Conservation (phyloP, 30 jellyfish, hydroid and myxozoan genomes). For the Rhopilema esculentum region DNA sequence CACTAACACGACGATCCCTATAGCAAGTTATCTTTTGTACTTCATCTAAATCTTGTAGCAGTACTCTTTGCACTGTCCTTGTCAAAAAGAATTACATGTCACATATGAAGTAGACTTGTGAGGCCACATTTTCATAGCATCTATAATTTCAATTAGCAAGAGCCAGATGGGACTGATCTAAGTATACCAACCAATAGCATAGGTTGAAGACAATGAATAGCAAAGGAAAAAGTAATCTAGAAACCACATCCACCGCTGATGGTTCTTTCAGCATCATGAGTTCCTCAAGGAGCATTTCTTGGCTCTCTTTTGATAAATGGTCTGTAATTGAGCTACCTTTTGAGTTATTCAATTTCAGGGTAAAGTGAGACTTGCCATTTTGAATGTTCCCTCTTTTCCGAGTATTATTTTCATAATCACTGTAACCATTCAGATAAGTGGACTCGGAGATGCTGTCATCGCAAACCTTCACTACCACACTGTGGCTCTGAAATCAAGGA, state of each 20-base stretch:
- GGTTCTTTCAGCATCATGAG: slow-evolving; percentile 67
- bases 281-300: slow-evolving; percentile 68
- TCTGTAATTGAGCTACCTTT: slow-evolving; percentile 23
- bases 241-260: slow-evolving; percentile 53
- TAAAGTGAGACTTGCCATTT: slow-evolving; percentile 20
- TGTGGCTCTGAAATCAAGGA: slow-evolving; percentile 43
- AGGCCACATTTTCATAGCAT: neutral
- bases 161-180: slow-evolving; percentile 44
- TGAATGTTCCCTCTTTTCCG: slow-evolving; percentile 30
- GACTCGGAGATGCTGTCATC: slow-evolving; percentile 46
- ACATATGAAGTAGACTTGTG: neutral
- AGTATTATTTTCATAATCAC: slow-evolving; percentile 7
- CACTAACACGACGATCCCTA: neutral
- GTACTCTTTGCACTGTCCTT: neutral
- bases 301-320: slow-evolving; percentile 43
- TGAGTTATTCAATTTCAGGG: slow-evolving; percentile 20
- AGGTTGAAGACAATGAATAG: slow-evolving; percentile 50
- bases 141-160: neutral
- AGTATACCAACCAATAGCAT: slow-evolving; percentile 63
- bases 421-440: slow-evolving; percentile 43
- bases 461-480: slow-evolving; percentile 56
- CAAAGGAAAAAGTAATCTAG: slow-evolving; percentile 61
- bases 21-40: neutral
- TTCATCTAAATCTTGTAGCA: neutral
- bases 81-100: too few species aligned